Evolutionary conservation across 2,113 vertebrate species (phyloP), one percentile per base, ranked within the genome.

Genomic region (Petromus typicus): DNA sequence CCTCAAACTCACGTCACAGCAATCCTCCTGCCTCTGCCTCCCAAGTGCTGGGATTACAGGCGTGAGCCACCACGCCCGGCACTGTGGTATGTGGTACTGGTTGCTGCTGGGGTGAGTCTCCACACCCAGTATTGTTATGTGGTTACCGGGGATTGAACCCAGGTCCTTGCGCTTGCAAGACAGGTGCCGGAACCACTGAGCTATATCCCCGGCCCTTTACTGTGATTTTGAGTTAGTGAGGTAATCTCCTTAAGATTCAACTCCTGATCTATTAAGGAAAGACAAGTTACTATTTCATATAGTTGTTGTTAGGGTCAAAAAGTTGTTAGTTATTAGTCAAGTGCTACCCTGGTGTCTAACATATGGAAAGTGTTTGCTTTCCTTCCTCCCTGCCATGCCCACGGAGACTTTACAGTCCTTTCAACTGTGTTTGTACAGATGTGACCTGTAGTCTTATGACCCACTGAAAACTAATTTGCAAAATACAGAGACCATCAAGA

Each of bases 211-310:
- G n/a, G n/a, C n/a, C n/a, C n/a, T n/a, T n/a, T n/a, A 40, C 6
- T 63, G 13, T 78, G 64, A 69, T 75, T 25, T 80, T n/a, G 45
- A 59, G 64, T 0, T 17, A 95, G 32, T 89, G 43, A 45, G 40
- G 45, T 83, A 71, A 86, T 79, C 3, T 90, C 59, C 45, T 79
- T 59, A 40, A 81, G 20, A 69, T 45, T 89, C 32, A n/a, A 4
- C 61, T 27, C 78, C 71, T 90, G 63, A 63, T 43, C 73, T 88
- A 20, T 71, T 82, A 78, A 92, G 69, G 61, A 83, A 91, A n/a
- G 40, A 45, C 16, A 51, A 56, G 5, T 86, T 48, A 17, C 11
- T 69, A 67, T 43, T 67, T 95, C 48, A 18, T 56, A 27, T 22
- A 37, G 25, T 66, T 86, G 22, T 63, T 87, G 34, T 69, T 34